Evolutionary conservation across 2,888 invertebrate species (phyloP).

Genomic region (Drosophila yooni): DNA sequence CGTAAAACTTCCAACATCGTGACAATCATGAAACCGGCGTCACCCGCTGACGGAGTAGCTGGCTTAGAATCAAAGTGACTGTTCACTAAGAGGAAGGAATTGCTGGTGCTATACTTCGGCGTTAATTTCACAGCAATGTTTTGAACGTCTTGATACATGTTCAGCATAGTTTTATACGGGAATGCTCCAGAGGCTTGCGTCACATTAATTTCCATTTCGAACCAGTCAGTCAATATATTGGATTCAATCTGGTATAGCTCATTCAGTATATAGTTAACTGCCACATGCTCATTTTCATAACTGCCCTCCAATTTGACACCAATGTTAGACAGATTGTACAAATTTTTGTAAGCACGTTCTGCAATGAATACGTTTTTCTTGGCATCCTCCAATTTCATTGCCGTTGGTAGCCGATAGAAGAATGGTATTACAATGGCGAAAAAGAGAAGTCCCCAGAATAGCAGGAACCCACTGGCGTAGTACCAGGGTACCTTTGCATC

Average conservation of each 20-base stretch:
- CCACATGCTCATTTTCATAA: conserved; percentile 88
- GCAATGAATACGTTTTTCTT: conserved; percentile 87
- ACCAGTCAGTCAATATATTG: conserved; percentile 64
- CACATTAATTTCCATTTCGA: conserved; percentile 77
- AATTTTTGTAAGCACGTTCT: conserved; percentile 86
- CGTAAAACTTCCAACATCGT: conserved; percentile 87
- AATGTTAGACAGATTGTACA: conserved; percentile 45
- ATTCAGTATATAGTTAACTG: conserved; percentile 85
- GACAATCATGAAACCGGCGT: conserved; percentile 87
- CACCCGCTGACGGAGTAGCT: conserved; percentile 87
- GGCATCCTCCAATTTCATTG: conserved; percentile 51
- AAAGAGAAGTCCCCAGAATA: conserved; percentile 68
- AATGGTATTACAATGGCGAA: conserved; percentile 58
- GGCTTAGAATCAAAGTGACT: conserved; percentile 97
- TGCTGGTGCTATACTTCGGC: conserved; percentile 56
- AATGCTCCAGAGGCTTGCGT: conserved; percentile 75
- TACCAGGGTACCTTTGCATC: conserved; percentile 60
- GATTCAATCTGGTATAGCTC: conserved; percentile 63
- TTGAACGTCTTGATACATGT: conserved; percentile 78
- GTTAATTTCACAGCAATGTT: conserved; percentile 81
- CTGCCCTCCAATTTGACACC: conserved; percentile 86
- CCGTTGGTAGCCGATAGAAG: conserved; percentile 61
- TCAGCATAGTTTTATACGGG: conserved; percentile 52
- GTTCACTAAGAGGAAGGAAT: conserved; percentile 87
- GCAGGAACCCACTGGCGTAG: conserved; percentile 60